A percentile compares a stretch with the other conserved stretches of the same genome.
phyloP scores from a whole-genome alignment of 2,888 invertebrate genomes.

The Labia minor region DNA sequence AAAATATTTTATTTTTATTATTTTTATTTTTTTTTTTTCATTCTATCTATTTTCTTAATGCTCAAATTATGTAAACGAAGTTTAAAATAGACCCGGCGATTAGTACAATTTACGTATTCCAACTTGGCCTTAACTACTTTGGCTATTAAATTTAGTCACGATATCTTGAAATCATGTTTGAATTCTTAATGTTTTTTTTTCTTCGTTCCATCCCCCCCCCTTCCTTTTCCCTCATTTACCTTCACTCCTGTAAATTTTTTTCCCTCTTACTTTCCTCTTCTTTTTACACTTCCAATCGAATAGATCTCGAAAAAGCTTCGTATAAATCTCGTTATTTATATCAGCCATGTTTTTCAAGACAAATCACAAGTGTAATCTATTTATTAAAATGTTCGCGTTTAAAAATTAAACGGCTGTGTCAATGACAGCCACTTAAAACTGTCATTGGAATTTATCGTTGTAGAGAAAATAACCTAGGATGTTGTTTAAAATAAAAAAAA shows the following conservation, averaged over 20 bases:
- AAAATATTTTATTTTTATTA: no score
- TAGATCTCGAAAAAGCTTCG: no score
- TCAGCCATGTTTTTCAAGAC: neutral
- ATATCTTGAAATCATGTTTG: conserved; percentile 2
- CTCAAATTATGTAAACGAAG: neutral
- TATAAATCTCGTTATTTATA: neutral
- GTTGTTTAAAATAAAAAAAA: no score
- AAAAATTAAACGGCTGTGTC: neutral
- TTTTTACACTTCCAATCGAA: no score
- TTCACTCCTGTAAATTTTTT: no score
- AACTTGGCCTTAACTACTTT: neutral
- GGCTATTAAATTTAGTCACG: conserved; percentile 1
- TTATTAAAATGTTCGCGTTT: neutral
- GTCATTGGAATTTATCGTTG: neutral
- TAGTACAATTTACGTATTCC: conserved; percentile 8
- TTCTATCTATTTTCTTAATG: neutral
- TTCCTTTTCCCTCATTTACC: no score
- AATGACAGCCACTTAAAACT: neutral
- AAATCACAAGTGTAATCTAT: neutral
- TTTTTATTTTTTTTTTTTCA: no score
- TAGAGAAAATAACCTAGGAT: no score
- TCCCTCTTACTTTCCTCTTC: no score
- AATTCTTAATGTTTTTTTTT: neutral
- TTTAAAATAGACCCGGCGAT: neutral
- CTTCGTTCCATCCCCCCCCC: neutral